phyloP scores from a whole-genome alignment of 35 echinoderm and acorn worm species.

The Chiridota heheva region DNA sequence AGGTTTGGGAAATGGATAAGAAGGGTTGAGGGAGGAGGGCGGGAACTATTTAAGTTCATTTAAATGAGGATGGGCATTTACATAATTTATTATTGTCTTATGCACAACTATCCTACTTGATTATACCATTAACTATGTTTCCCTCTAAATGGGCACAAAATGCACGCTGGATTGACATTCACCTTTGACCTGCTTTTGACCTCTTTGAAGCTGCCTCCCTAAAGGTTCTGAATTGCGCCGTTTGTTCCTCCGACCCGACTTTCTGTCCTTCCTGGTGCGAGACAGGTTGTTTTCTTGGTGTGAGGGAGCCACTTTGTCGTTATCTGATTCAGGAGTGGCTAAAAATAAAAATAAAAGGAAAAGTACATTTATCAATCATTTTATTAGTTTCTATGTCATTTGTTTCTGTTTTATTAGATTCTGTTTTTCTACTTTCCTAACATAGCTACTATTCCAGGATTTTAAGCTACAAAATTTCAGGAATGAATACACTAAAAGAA shows the following conservation, averaged over 20 bases:
- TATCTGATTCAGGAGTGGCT: slow-evolving; percentile 54
- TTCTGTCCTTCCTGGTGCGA: slow-evolving; percentile 70
- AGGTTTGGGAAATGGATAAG: too few species aligned
- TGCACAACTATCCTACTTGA: too few species aligned
- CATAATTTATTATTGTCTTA: too few species aligned
- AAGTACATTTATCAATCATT: neutral
- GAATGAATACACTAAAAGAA: too few species aligned
- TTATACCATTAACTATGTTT: too few species aligned
- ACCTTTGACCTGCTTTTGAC: slow-evolving; percentile 97
- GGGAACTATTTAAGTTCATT: too few species aligned
- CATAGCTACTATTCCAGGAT: too few species aligned
- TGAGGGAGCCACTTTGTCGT: neutral
- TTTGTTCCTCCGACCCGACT: slow-evolving; percentile 66
- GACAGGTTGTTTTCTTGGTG: slow-evolving; percentile 23
- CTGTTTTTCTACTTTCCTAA: neutral
- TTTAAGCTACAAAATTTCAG: too few species aligned
- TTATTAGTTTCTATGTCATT: neutral
- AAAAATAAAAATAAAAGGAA: neutral
- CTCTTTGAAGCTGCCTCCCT: slow-evolving; percentile 78
- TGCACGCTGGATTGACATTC: neutral
- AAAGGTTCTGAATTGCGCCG: slow-evolving; percentile 91
- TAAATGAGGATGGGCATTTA: too few species aligned
- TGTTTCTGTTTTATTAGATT: neutral
- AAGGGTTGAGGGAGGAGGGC: too few species aligned
- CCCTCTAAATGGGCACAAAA: neutral